These are phyloP conservation scores for Proterorhinus semilunaris DNA, from an alignment of 2,113 vertebrate species.

Conservation along the genomic window DNA sequence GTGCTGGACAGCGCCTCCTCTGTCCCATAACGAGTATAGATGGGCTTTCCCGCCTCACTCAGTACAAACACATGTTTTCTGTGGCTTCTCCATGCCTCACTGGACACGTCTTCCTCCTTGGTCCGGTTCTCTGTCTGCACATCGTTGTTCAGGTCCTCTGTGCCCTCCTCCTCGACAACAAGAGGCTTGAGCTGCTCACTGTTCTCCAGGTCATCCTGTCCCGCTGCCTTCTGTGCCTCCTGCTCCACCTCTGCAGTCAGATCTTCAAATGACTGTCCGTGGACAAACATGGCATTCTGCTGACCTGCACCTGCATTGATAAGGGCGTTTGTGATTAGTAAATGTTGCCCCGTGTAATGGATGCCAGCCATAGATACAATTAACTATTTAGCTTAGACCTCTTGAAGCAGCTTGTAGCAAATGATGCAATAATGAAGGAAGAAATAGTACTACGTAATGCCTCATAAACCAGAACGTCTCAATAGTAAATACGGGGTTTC, in stretches of 20 bases:
- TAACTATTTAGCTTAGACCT: not conserved
- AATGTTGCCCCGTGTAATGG: not conserved
- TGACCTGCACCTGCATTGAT: constrained; percentile 84
- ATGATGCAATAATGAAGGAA: not conserved
- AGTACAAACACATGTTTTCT: constrained; percentile 94
- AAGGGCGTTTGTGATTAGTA: not conserved
- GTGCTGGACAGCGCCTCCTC: constrained; percentile 96
- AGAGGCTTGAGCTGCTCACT: constrained; percentile 70
- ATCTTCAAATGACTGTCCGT: constrained; percentile 91
- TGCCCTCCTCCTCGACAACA: constrained; percentile 77
- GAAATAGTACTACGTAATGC: not conserved
- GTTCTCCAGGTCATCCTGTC: constrained; percentile 66
- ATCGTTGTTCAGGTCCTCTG: constrained; percentile 67
- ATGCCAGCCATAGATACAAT: not conserved
- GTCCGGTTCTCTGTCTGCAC: constrained; percentile 51
- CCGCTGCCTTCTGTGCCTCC: constrained; percentile 40
- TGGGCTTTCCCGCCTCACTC: constrained; percentile 95
- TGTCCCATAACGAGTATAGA: constrained; percentile 94
- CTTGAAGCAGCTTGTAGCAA: not conserved
- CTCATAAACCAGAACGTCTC: no score
- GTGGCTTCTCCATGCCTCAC: constrained; percentile 88
- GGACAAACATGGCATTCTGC: constrained; percentile 90
- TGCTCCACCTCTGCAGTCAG: constrained; percentile 80
- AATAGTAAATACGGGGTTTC: no score
- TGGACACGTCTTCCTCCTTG: constrained; percentile 84